Evolutionary conservation across 1,140 invertebrate species (phyloP).

Genomic region (Diachasma alloeum): DNA sequence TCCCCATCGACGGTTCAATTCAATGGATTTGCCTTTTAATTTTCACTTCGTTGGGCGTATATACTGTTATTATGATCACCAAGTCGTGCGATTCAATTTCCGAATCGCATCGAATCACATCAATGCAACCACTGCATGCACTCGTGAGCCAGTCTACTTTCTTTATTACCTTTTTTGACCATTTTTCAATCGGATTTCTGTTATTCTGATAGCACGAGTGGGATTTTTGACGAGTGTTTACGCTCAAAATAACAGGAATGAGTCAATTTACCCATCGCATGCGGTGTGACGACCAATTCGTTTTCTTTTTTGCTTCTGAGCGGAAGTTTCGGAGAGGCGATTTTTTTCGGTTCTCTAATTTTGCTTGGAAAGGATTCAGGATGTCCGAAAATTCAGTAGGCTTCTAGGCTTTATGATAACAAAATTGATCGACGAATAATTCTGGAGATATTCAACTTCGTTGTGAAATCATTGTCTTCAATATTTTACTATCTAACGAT

Average conservation of each 20-base stretch:
- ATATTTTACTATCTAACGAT: too few relatives aligned
- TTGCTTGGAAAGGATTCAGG: too few relatives aligned
- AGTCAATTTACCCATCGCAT: too few relatives aligned
- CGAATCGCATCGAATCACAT: not conserved
- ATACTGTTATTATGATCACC: not conserved
- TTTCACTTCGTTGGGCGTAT: not conserved
- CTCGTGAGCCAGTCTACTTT: not conserved
- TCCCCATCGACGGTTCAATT: not conserved
- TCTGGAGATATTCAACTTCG: too few relatives aligned
- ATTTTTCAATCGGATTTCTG: not conserved
- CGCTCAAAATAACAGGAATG: not conserved
- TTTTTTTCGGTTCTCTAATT: too few relatives aligned
- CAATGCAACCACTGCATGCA: not conserved
- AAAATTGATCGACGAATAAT: too few relatives aligned
- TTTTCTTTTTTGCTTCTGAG: not conserved
- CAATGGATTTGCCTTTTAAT: not conserved
- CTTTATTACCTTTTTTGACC: not conserved
- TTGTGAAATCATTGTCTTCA: too few relatives aligned
- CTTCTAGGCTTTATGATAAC: too few relatives aligned
- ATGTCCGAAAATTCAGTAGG: too few relatives aligned
- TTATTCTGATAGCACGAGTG: not conserved
- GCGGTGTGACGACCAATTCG: not conserved
- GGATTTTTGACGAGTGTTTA: not conserved
- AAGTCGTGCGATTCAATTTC: constrained; percentile 2
- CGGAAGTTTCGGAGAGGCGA: too few relatives aligned